Conservation (phyloP, 1,140 invertebrate genomes). For the Ephestia elutella region DNA sequence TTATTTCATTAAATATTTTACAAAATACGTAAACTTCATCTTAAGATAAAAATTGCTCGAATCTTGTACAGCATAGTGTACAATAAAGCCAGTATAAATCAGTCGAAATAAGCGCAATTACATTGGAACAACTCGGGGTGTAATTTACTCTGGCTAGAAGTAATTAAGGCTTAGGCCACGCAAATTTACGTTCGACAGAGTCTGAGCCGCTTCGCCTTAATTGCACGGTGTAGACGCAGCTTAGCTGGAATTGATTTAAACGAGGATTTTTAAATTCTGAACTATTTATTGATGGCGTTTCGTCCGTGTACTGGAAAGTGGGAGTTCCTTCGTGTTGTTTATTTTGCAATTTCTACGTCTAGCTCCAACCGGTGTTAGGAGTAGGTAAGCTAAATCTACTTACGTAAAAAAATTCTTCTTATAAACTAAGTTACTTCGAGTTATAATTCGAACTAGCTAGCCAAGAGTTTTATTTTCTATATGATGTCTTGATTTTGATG, state of each 20-base stretch:
- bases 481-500: too few species aligned
- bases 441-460: too few species aligned
- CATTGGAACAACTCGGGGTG: conserved; percentile 27
- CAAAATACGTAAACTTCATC: too few species aligned
- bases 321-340: background rate
- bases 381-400: too few species aligned
- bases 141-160: conserved; percentile 39
- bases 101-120: conserved; percentile 33
- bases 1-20: too few species aligned
- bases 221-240: conserved; percentile 19
- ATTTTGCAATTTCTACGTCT: background rate
- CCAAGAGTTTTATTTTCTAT: too few species aligned
- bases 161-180: conserved; percentile 42
- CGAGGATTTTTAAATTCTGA: background rate
- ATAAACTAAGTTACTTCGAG: too few species aligned
- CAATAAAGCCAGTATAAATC: conserved; percentile 25
- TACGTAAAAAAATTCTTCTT: too few species aligned
- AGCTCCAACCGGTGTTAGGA: too few species aligned
- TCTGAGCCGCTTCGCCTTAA: conserved; percentile 31
- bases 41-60: background rate
- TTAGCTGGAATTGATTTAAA: conserved; percentile 9
- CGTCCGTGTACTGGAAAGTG: conserved; percentile 5
- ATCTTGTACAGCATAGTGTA: background rate
- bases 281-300: conserved; percentile 8
- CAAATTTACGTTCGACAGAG: conserved; percentile 45